Evolutionary conservation across 2,888 invertebrate genomes (phyloP), one percentile per base, ranked within the genome.

Genomic region (Epicampocera succincta): DNA sequence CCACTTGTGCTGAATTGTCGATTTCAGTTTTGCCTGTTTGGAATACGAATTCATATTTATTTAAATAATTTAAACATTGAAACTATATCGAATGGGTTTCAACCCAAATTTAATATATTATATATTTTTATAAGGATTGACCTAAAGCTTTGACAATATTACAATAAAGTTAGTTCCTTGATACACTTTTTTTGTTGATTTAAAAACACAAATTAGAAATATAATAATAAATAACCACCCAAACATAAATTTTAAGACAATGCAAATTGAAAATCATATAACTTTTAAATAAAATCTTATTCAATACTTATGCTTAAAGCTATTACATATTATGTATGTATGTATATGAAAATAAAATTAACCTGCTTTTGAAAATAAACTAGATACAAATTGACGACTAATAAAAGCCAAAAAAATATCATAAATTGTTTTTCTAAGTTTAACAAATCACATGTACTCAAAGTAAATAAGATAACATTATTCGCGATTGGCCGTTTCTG

Each of bases 331-430:
- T 54, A 66, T n/a, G n/a, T n/a, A n/a, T n/a, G n/a, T n/a, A n/a
- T n/a, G n/a, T n/a, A n/a, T 58, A 60, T 50, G 52, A 61, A 66
- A 71, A 42, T 48, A 73, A 78, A 75, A 54, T 3, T 54, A 63
- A 80, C 80, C 72, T 76, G 80, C 50, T 63, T 72, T 76, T 72
- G 60, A 79, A 38, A 71, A 76, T 46, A 83, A 80, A 79, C 75
- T 80, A 80, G 76, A 80, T 63, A 17, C 19, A 68, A 83, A 71
- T 80, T 83, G 74, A 74, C 74, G 78, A 78, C 82, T 82, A 82
- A 69, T 60, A 46, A 72, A 78, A 72, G 60, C 44, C 52, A 58
- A 48, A 50, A 60, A 58, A 63, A 21, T 44, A 63, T 29, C 19
- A 54, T 63, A 68, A 71, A 61, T 29, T 56, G 29, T 29, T 50